Evolutionary conservation across 2,797 vertebrate species (phyloP).

Genomic region (Adrianichthys oophorus): DNA sequence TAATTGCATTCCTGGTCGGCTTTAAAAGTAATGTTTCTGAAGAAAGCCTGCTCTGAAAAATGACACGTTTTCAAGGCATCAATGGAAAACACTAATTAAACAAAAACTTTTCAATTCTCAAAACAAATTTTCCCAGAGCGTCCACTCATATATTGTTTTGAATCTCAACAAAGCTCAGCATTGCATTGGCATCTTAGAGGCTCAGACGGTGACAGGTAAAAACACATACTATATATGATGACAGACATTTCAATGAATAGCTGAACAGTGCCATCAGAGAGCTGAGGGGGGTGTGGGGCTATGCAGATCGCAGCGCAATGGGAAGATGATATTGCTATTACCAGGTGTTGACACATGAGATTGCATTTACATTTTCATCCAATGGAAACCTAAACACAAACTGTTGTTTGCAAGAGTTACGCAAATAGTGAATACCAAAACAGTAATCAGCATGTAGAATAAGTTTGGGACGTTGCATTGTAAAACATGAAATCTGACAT

Average conservation of each 20-base stretch:
- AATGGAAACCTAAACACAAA: conserved; percentile 57
- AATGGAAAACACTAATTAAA: conserved; percentile 51
- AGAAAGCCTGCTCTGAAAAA: conserved; percentile 7
- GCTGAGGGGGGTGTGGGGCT: conserved; percentile 58
- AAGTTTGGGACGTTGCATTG: conserved; percentile 47
- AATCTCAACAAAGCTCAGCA: conserved; percentile 21
- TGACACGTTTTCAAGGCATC: conserved; percentile 20
- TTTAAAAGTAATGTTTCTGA: conserved; percentile 15
- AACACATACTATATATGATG: conserved; percentile 71
- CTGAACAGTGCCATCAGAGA: conserved; percentile 73
- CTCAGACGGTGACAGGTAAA: conserved; percentile 70
- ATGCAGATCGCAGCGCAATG: conserved; percentile 72
- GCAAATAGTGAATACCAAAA: conserved; percentile 55
- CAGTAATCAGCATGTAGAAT: conserved; percentile 56
- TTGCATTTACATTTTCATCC: conserved; percentile 73
- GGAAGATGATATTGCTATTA: conserved; percentile 78
- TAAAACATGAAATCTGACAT: conserved; percentile 48
- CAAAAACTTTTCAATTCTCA: conserved; percentile 27
- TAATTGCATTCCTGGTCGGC: neutral
- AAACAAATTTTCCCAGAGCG: conserved; percentile 43
- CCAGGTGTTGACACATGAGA: conserved; percentile 69
- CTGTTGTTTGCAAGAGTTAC: conserved; percentile 64
- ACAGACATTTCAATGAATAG: conserved; percentile 79
- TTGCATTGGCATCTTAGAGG: conserved; percentile 19
- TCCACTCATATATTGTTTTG: conserved; percentile 58